Conservation (phyloP, 2,113 vertebrate genomes). For the Takifugu flavidus region DNA sequence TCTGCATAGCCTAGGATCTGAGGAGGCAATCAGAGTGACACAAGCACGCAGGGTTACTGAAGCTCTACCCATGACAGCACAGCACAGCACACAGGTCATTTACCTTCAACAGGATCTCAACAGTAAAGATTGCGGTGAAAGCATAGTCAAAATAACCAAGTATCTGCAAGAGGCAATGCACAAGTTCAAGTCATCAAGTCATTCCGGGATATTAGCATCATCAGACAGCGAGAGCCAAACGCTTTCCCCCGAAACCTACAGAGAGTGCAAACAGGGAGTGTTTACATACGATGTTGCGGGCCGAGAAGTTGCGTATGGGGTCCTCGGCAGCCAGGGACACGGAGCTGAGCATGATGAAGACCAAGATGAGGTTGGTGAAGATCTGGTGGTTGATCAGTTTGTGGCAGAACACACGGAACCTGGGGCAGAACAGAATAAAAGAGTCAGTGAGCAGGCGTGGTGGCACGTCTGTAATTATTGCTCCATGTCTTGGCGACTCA, state of each 20-base stretch:
- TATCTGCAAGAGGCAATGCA: slow-evolving; percentile 91
- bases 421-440: slow-evolving; percentile 49
- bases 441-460: neutral
- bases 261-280: slow-evolving; percentile 3
- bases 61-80: slow-evolving; percentile 62
- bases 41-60: slow-evolving; percentile 65
- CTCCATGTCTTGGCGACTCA: slow-evolving; percentile 62
- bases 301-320: slow-evolving; percentile 93
- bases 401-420: slow-evolving; percentile 93
- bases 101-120: slow-evolving; percentile 99
- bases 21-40: slow-evolving; percentile 84
- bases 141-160: slow-evolving; percentile 99
- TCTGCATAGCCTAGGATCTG: slow-evolving; percentile 95
- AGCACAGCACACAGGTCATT: slow-evolving; percentile 67
- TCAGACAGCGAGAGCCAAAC: neutral
- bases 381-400: slow-evolving; percentile 97
- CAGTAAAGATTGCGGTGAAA: slow-evolving; percentile 99
- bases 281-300: slow-evolving; percentile 90
- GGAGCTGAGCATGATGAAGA: slow-evolving; percentile 99
- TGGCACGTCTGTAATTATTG: neutral
- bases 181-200: slow-evolving; percentile 56
- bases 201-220: slow-evolving; percentile 37
- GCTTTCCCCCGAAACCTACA: neutral
- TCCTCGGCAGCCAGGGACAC: slow-evolving; percentile 95
- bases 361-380: slow-evolving; percentile 98